Percentiles rank a stretch among this genome's conserved stretches.
Conservation (phyloP, 2,797 vertebrate species). For the Petrocephalus schoutedeni region DNA sequence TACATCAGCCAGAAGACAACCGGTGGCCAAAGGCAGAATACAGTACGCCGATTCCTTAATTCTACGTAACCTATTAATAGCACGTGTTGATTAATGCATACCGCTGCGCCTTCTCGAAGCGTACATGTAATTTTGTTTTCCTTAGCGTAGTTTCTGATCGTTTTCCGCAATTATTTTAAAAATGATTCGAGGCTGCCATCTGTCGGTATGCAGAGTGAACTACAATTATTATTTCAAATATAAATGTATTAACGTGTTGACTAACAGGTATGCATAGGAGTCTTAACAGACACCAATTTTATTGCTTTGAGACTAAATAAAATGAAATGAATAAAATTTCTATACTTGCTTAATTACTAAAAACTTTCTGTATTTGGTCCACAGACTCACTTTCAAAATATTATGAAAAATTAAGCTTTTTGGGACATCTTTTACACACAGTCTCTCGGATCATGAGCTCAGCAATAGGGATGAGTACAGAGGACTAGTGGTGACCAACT, state of each 20-base stretch:
- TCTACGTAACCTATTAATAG: neutral
- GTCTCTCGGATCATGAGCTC: too few relatives aligned
- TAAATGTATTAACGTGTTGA: neutral
- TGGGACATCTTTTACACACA: too few relatives aligned
- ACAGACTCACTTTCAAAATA: too few relatives aligned
- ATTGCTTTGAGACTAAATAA: neutral
- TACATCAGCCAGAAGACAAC: neutral
- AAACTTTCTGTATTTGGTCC: too few relatives aligned
- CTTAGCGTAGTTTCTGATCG: neutral
- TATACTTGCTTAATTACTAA: too few relatives aligned
- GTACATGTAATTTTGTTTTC: neutral
- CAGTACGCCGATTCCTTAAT: neutral
- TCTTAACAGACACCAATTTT: neutral
- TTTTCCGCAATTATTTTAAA: neutral
- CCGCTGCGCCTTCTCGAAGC: neutral
- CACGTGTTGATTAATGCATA: neutral
- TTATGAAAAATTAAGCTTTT: too few relatives aligned
- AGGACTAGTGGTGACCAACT: too few relatives aligned
- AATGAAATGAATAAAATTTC: too few relatives aligned
- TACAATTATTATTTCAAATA: neutral
- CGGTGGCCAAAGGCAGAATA: neutral
- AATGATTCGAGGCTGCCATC: neutral
- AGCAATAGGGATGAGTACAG: too few relatives aligned
- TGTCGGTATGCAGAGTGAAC: neutral
- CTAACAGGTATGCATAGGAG: neutral